Conservation (phyloP, 2,888 invertebrate species). For the Drosophila macrospina region DNA sequence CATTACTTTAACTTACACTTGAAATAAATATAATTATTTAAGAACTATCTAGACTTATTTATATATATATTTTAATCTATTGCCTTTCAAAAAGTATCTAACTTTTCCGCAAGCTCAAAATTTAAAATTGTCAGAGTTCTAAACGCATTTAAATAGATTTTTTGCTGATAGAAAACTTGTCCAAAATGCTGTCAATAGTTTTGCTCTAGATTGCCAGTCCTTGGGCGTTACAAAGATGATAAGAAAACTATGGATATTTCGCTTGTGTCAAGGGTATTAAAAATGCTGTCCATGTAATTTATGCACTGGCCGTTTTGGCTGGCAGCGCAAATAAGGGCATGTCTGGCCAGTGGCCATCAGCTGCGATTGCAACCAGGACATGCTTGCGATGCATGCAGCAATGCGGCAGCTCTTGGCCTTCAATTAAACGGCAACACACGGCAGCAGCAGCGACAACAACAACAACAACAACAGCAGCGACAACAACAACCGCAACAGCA, state of each 20-base stretch:
- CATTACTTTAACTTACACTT: no score
- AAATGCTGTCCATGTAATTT: slow-evolving; percentile 62
- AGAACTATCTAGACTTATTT: no score
- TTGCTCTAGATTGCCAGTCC: slow-evolving; percentile 2
- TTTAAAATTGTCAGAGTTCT: no score
- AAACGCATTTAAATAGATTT: no score
- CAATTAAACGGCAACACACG: slow-evolving; percentile 71
- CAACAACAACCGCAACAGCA: slow-evolving; percentile 49
- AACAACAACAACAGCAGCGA: slow-evolving; percentile 34
- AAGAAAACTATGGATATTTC: slow-evolving; percentile 52
- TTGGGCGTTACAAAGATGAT: slow-evolving; percentile 49
- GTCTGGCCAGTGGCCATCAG: slow-evolving; percentile 75
- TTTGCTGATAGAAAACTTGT: no score
- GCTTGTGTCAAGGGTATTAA: slow-evolving; percentile 53
- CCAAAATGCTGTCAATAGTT: not conserved
- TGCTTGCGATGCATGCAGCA: slow-evolving; percentile 80
- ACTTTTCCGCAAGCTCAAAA: no score
- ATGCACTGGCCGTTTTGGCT: slow-evolving; percentile 76
- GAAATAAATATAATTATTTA: no score
- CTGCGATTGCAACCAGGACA: slow-evolving; percentile 76
- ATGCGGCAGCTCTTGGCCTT: slow-evolving; percentile 77
- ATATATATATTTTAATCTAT: no score
- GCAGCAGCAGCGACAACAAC: slow-evolving; percentile 49
- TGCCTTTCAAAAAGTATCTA: no score
- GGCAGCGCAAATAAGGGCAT: slow-evolving; percentile 77